These are phyloP conservation scores for Hyperoplus immaculatus DNA, from an alignment of 2,797 vertebrate species.

Conservation along the genomic window DNA sequence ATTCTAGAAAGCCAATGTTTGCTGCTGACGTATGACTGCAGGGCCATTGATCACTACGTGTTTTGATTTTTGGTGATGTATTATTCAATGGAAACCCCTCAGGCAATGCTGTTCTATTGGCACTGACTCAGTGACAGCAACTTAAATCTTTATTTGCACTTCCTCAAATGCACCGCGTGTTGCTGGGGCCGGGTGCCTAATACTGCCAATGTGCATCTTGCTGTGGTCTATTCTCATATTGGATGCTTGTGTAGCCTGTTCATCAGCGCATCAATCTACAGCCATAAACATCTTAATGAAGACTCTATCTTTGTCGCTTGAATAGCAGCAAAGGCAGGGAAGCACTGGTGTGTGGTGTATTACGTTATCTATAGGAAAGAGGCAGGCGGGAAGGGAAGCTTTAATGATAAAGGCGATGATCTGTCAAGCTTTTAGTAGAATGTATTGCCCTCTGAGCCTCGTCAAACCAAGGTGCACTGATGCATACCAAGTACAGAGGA, in stretches of 20 bases:
- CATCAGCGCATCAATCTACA: slow-evolving; percentile 70
- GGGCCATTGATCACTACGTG: slow-evolving; percentile 57
- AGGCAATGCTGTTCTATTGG: slow-evolving; percentile 19
- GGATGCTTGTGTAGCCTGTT: slow-evolving; percentile 59
- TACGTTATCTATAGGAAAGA: slow-evolving; percentile 61
- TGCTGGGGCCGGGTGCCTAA: not conserved
- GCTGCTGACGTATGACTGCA: slow-evolving; percentile 21
- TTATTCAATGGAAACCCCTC: slow-evolving; percentile 56
- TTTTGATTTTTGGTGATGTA: slow-evolving; percentile 64
- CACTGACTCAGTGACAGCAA: slow-evolving; percentile 25
- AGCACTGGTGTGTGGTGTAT: slow-evolving; percentile 47
- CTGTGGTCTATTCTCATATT: slow-evolving; percentile 72
- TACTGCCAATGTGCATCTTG: slow-evolving; percentile 36
- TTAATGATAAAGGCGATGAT: slow-evolving; percentile 71
- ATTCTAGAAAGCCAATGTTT: not conserved
- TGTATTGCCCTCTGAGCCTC: slow-evolving; percentile 71
- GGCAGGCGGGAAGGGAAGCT: slow-evolving; percentile 57
- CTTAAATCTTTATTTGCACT: slow-evolving; percentile 66
- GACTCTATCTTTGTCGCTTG: slow-evolving; percentile 48
- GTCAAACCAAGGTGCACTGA: slow-evolving; percentile 58
- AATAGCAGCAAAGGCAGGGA: slow-evolving; percentile 36
- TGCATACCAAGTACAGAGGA: slow-evolving; percentile 63
- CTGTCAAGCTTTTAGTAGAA: slow-evolving; percentile 72
- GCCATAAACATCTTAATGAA: slow-evolving; percentile 71
- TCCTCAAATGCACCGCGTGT: slow-evolving; percentile 52